Percentiles rank a stretch among this genome's conserved stretches.
phyloP scores from a whole-genome alignment of 2,113 vertebrate species.

The Gracilinanus agilis region DNA sequence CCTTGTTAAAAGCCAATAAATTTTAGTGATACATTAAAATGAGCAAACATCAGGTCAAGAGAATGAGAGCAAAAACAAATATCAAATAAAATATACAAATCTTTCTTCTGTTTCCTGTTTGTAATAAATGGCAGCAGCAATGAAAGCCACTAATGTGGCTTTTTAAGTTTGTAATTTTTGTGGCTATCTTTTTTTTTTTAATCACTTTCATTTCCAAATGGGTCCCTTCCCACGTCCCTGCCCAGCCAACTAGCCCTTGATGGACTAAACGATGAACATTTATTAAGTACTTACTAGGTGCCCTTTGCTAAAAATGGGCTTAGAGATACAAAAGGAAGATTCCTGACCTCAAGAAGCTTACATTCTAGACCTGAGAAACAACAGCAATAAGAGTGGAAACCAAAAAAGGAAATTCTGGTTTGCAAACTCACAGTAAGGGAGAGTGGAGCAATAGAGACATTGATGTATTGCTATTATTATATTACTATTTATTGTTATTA shows the following conservation, averaged over 20 bases:
- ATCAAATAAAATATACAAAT: slow-evolving; percentile 7
- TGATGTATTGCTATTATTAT: neutral
- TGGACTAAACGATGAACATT: neutral
- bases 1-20: slow-evolving; percentile 4
- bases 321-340: neutral
- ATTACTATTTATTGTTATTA: no score
- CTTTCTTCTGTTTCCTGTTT: slow-evolving; percentile 20
- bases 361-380: neutral
- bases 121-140: neutral
- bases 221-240: neutral
- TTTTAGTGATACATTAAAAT: slow-evolving; percentile 36
- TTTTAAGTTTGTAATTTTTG: slow-evolving; percentile 27
- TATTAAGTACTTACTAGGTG: neutral
- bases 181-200: neutral
- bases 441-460: neutral
- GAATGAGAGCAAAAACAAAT: slow-evolving; percentile 30
- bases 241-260: neutral
- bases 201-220: neutral
- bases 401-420: neutral
- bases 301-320: neutral
- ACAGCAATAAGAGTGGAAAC: neutral
- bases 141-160: slow-evolving; percentile 40
- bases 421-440: neutral
- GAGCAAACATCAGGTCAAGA: slow-evolving; percentile 11
- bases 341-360: neutral